Evolutionary conservation across 2,888 invertebrate genomes (phyloP).

Genomic region (Tuberolachnus salignus): DNA sequence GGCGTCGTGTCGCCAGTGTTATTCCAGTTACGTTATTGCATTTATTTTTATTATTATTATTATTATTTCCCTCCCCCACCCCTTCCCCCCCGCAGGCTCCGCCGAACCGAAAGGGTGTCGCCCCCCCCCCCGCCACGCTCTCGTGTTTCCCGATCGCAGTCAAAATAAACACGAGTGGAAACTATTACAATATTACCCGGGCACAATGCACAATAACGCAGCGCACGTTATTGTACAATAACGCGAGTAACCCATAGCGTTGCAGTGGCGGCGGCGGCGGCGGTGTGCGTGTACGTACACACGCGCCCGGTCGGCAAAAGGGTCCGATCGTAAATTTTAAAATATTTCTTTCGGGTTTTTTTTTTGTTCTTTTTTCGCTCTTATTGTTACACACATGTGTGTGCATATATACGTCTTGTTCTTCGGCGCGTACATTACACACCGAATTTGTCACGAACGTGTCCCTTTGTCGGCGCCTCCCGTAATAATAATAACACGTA

Average conservation of each 20-base stretch:
- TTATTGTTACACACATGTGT: background rate
- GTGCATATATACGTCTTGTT: background rate
- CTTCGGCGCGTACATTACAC: slow-evolving; percentile 18
- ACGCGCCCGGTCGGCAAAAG: background rate
- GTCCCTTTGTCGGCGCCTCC: slow-evolving; percentile 37
- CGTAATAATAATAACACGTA: slow-evolving; percentile 3
- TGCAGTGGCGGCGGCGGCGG: no score
- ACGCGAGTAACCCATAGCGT: no score
- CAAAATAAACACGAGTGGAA: slow-evolving; percentile 26
- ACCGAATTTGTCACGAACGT: slow-evolving; percentile 48
- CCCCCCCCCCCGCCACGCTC: slow-evolving; percentile 14
- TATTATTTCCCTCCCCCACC: no score
- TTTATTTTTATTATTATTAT: no score
- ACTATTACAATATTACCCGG: no score
- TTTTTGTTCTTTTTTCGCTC: background rate
- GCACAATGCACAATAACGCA: no score
- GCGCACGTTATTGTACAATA: no score
- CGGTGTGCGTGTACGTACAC: no score
- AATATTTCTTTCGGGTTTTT: no score
- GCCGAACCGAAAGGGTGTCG: background rate
- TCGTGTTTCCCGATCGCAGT: slow-evolving; percentile 45
- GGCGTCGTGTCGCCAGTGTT: slow-evolving; percentile 31
- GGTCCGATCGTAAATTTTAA: slow-evolving; percentile 44
- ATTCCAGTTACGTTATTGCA: no score
- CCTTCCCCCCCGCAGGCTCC: background rate